Evolutionary conservation across 2,797 vertebrate genomes (phyloP), one percentile per base, ranked within the genome.

Genomic region (Hoplostethus mediterraneus): DNA sequence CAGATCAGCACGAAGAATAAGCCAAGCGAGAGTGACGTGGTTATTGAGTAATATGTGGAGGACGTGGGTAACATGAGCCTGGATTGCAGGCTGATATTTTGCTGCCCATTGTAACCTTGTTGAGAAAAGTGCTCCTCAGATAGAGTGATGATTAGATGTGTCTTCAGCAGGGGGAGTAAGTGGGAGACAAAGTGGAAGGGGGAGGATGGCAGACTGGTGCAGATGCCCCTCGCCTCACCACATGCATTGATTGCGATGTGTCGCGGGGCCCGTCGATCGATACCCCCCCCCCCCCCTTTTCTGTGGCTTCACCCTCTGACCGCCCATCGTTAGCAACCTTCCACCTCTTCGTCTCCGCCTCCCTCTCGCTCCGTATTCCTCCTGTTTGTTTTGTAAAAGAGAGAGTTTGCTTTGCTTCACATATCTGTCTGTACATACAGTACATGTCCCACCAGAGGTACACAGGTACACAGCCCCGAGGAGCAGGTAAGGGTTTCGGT

Each of bases 181-280:
- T 8, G 6, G 21, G 5, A 51, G 48, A 8, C n/a, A 51, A 55
- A 71, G 51, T 36, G 56, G 6, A 4, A 65, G 48, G 16, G 0
- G 33, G 17, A 16, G 53, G 64, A 53, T 40, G 6, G 61, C 47
- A 40, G 61, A 60, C 48, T 12, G 17, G 52, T 70, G 55, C 64
- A 53, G 57, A 75, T 9, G 64, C 16, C 53, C 6, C n/a, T n/a
- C 12, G 17, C 65, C 63, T 65, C 17, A 69, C 65, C 68, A 64
- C 68, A 72, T 12, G 53, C 60, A 81, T 84, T 71, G 79, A 87
- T 85, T 33, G 54, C 70, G 75, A 58, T 59, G 73, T 47, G 53
- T 77, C 52, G 1, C 64, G 4, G 52, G 21, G 21, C 21, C 21
- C 65, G 54, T 16, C 9, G 36, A 83, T 89, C 82, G 65, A 16